Conservation (phyloP, 2,113 vertebrate genomes). For the Nannobrachium achirus region DNA sequence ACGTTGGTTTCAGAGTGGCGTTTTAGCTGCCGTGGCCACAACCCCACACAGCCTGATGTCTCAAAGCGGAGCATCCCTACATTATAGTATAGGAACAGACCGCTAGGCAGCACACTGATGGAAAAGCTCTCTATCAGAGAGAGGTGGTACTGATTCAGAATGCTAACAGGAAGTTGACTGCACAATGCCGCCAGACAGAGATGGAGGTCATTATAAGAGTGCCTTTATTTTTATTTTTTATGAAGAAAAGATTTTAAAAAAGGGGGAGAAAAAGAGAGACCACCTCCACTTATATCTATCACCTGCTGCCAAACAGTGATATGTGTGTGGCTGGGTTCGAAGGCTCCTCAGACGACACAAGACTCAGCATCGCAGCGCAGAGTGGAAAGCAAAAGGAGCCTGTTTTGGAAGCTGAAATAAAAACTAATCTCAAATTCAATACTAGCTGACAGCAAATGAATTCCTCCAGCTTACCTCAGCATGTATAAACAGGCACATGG, state of each 20-base stretch:
- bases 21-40: not conserved
- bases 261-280: slow-evolving; percentile 13
- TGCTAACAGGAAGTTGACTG: slow-evolving; percentile 55
- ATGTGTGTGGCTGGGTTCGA: slow-evolving; percentile 33
- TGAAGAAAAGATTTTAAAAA: too few species aligned
- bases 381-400: slow-evolving; percentile 80
- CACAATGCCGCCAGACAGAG: slow-evolving; percentile 43
- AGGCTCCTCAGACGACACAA: slow-evolving; percentile 57
- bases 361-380: slow-evolving; percentile 40
- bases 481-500: slow-evolving; percentile 87
- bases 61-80: slow-evolving; percentile 3
- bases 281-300: slow-evolving; percentile 53
- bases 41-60: slow-evolving; percentile 28
- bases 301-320: slow-evolving; percentile 67
- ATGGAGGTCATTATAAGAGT: slow-evolving; percentile 67
- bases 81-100: slow-evolving; percentile 1
- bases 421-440: slow-evolving; percentile 94
- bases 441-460: slow-evolving; percentile 93
- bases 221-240: slow-evolving; percentile 19
- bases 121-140: slow-evolving; percentile 37
- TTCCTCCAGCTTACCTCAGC: slow-evolving; percentile 93
- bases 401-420: slow-evolving; percentile 89
- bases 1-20: slow-evolving; percentile 8
- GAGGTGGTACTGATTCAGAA: slow-evolving; percentile 40
- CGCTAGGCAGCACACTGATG: slow-evolving; percentile 21